A percentile compares a stretch with the other conserved stretches of the same genome.
phyloP scores from a whole-genome alignment of 2,113 vertebrate species.

The Dinomys branickii region DNA sequence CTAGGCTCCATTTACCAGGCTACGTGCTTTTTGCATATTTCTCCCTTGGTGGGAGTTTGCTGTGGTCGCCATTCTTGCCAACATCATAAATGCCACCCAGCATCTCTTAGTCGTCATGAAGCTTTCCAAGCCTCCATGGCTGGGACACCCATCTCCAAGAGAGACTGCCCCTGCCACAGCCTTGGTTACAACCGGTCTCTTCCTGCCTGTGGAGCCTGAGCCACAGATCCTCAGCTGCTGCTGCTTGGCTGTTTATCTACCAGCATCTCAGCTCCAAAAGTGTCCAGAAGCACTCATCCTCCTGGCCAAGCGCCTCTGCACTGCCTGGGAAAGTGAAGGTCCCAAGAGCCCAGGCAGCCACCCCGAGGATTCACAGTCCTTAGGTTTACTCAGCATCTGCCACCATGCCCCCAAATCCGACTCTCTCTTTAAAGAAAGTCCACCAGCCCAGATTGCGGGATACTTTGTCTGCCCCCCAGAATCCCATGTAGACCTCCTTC shows the following conservation, averaged over 20 bases:
- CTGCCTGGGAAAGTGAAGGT: not conserved
- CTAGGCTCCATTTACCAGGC: not conserved
- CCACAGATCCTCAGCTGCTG: not conserved
- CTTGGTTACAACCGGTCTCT: not conserved
- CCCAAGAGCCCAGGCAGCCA: too few species aligned
- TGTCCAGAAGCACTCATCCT: accelerated
- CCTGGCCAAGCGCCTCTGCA: not conserved
- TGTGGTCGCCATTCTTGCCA: not conserved
- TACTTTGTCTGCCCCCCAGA: not conserved
- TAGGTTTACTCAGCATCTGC: not conserved
- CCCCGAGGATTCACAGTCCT: not conserved
- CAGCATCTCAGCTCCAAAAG: accelerated
- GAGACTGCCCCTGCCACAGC: not conserved
- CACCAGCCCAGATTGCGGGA: not conserved
- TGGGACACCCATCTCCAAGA: not conserved
- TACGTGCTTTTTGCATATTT: accelerated
- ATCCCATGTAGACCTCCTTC: not conserved
- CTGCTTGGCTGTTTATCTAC: accelerated
- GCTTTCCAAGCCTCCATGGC: not conserved
- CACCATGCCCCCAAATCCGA: not conserved
- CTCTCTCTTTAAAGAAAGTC: conserved; percentile 1
- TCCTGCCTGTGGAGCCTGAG: not conserved
- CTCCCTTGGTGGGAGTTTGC: not conserved
- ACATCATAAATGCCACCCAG: not conserved
- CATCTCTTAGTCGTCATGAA: not conserved